Evolutionary conservation across 64 coral and sea anemone genomes (phyloP).

Genomic region (Dendronephthya gigantea): DNA sequence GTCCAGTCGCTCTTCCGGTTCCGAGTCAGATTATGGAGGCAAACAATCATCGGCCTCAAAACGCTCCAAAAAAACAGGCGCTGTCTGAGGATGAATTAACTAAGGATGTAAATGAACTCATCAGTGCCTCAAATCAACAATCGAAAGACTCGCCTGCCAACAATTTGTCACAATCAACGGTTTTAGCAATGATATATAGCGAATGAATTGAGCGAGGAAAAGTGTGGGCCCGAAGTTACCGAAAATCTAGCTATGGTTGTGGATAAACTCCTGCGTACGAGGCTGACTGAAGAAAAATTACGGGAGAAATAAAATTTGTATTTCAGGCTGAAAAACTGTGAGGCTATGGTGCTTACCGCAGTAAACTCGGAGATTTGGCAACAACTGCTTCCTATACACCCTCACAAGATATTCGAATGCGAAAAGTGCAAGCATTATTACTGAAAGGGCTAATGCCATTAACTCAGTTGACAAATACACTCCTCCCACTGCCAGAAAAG

Average conservation of each 20-base stretch:
- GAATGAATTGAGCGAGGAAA: not conserved
- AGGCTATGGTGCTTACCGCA: conserved; percentile 5
- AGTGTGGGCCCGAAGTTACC: conserved; percentile 15
- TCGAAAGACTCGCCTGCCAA: not conserved
- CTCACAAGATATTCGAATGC: conserved; percentile 18
- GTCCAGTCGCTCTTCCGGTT: too few relatives aligned
- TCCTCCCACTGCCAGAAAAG: not conserved
- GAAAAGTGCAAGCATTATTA: conserved; percentile 22
- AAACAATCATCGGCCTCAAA: too few relatives aligned
- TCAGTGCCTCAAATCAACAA: not conserved
- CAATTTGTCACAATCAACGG: not conserved
- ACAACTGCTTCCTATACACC: conserved; percentile 25
- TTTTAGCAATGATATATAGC: not conserved
- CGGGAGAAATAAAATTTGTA: conserved; percentile 16
- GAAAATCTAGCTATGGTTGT: conserved; percentile 20
- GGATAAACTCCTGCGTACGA: conserved; percentile 30
- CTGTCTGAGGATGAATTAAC: too few relatives aligned
- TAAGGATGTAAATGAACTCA: too few relatives aligned
- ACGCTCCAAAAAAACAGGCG: too few relatives aligned
- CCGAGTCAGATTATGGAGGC: too few relatives aligned
- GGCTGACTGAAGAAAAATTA: conserved; percentile 21
- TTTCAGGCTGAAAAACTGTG: conserved; percentile 16
- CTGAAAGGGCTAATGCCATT: conserved; percentile 30
- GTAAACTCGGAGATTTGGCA: conserved; percentile 42
- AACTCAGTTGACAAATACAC: conserved; percentile 15